Percentiles rank a stretch among this genome's conserved stretches.
These are phyloP conservation scores for Camelus dromedarius DNA, from an alignment of 2,113 vertebrate species.

Conservation along the genomic window DNA sequence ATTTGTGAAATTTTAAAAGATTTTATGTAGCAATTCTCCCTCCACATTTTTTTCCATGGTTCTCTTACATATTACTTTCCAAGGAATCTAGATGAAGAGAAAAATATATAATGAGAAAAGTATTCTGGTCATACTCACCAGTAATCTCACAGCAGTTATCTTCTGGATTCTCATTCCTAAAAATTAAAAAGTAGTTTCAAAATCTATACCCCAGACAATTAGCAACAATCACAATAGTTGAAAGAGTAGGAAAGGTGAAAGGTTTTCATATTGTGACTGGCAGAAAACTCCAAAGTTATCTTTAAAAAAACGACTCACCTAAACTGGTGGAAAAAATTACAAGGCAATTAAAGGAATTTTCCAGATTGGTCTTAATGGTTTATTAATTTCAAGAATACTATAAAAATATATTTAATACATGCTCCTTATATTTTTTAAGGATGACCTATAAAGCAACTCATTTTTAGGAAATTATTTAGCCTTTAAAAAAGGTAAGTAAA, in stretches of 20 bases:
- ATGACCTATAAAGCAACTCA: neutral
- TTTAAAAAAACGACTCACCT: neutral
- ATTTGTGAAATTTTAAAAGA: slow-evolving; percentile 56
- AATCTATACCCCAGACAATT: slow-evolving; percentile 40
- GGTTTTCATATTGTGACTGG: neutral
- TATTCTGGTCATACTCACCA: slow-evolving; percentile 83
- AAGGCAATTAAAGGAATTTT: slow-evolving; percentile 6
- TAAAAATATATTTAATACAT: slow-evolving; percentile 5
- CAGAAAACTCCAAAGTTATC: neutral
- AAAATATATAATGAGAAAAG: slow-evolving; percentile 1
- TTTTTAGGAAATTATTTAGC: slow-evolving; percentile 8
- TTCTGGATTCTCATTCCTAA: slow-evolving; percentile 83
- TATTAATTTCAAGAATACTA: slow-evolving; percentile 24
- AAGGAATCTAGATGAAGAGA: slow-evolving; percentile 30
- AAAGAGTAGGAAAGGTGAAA: slow-evolving; percentile 5
- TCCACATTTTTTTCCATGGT: neutral
- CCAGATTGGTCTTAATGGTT: neutral
- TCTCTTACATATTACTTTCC: slow-evolving; percentile 14
- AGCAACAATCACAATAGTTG: slow-evolving; percentile 52
- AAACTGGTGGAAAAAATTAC: neutral
- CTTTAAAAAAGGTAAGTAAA: neutral
- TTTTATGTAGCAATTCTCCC: neutral
- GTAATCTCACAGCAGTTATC: slow-evolving; percentile 81
- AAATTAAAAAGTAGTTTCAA: slow-evolving; percentile 66
- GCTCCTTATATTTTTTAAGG: neutral